These are phyloP conservation scores for Drosophila heteroneura DNA, from an alignment of 2,888 invertebrate species.

Conservation along the genomic window DNA sequence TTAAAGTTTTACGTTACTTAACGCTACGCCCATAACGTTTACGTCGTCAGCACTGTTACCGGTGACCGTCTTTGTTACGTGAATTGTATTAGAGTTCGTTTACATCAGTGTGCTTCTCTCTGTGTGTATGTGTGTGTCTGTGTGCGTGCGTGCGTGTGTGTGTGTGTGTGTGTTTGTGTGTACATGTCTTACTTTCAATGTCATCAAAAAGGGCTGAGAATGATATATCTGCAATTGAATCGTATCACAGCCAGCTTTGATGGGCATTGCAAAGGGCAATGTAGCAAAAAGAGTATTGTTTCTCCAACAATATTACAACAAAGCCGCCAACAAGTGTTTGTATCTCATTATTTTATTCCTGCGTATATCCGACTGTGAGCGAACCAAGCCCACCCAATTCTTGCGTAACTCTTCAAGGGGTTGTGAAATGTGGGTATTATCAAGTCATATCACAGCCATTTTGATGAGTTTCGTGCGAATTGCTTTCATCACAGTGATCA, in stretches of 20 bases:
- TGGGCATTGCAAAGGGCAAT: slow-evolving; percentile 84
- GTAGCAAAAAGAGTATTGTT: slow-evolving; percentile 7
- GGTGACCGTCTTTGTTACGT: slow-evolving; percentile 64
- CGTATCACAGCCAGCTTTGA: slow-evolving; percentile 86
- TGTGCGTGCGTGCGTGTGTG: slow-evolving; percentile 13
- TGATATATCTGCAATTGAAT: slow-evolving; percentile 80
- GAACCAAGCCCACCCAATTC: slow-evolving; percentile 51
- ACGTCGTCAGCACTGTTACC: slow-evolving; percentile 53
- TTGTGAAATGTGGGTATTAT: slow-evolving; percentile 84
- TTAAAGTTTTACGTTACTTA: slow-evolving; percentile 58
- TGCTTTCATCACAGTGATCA: slow-evolving; percentile 14
- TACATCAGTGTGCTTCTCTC: slow-evolving; percentile 26
- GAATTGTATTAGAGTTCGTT: slow-evolving; percentile 55
- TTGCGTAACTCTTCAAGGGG: slow-evolving; percentile 85
- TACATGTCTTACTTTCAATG: slow-evolving; percentile 80
- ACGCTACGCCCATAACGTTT: slow-evolving; percentile 52
- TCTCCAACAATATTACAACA: slow-evolving; percentile 14
- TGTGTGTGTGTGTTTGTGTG: slow-evolving; percentile 26
- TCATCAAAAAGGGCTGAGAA: slow-evolving; percentile 85
- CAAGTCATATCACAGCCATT: slow-evolving; percentile 85
- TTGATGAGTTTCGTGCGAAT: slow-evolving; percentile 84
- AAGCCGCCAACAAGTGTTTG: slow-evolving; percentile 66
- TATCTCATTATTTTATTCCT: slow-evolving; percentile 27
- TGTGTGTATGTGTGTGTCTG: slow-evolving; percentile 1
- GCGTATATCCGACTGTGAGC: neutral